A percentile compares a stretch with the other conserved stretches of the same genome.
Conservation (phyloP, 1,140 invertebrate genomes). For the Tenebrio molitor region DNA sequence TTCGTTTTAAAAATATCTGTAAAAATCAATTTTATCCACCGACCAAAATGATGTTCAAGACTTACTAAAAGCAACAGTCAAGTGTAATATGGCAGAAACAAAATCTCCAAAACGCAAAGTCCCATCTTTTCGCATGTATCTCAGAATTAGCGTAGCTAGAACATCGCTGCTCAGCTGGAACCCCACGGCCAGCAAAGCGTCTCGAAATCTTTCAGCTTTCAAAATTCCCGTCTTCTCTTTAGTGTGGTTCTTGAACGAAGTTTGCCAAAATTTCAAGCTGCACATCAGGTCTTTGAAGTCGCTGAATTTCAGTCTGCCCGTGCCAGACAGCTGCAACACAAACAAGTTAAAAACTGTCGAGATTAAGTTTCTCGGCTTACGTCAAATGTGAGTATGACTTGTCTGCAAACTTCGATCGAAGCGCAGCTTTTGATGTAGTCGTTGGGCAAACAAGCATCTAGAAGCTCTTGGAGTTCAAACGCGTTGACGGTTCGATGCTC, state of each 20-base stretch:
- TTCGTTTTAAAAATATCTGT: constrained; percentile 87
- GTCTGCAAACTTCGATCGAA: constrained; percentile 91
- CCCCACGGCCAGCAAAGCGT: constrained; percentile 88
- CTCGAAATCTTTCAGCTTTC: constrained; percentile 86
- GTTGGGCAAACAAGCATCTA: constrained; percentile 93
- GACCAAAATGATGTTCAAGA: constrained; percentile 45
- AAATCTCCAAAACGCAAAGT: constrained; percentile 94
- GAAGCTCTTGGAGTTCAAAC: constrained; percentile 91
- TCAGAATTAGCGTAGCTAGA: constrained; percentile 83
- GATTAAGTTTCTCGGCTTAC: constrained; percentile 69
- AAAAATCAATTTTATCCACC: no score
- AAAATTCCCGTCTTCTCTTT: constrained; percentile 93
- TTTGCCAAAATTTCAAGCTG: constrained; percentile 92
- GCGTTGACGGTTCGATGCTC: constrained; percentile 90
- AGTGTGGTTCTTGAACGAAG: constrained; percentile 90
- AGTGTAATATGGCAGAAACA: constrained; percentile 89
- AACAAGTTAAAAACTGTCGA: background rate
- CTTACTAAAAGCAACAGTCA: constrained; percentile 91
- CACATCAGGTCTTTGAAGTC: constrained; percentile 95
- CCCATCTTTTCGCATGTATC: constrained; percentile 94
- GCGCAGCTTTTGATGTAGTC: constrained; percentile 96
- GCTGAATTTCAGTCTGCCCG: constrained; percentile 84
- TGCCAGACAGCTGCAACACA: constrained; percentile 78
- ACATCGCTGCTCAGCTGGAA: constrained; percentile 89
- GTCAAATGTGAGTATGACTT: constrained; percentile 90